Evolutionary conservation across 1,140 invertebrate genomes (phyloP).

Genomic region (Metopolophium dirhodum): DNA sequence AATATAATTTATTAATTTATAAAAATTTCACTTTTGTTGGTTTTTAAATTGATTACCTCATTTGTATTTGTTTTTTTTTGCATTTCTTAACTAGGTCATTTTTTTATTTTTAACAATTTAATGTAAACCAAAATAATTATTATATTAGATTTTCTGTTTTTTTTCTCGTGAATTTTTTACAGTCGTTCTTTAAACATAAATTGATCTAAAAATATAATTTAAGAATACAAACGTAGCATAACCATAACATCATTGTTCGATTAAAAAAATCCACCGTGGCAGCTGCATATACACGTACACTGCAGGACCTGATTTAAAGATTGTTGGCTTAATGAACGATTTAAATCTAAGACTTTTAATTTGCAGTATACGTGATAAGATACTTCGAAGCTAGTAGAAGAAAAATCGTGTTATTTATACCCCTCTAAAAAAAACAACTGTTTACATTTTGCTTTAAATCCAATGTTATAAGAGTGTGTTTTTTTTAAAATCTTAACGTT

Average conservation of each 20-base stretch:
- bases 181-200: neutral
- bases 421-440: too few species aligned
- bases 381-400: neutral
- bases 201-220: neutral
- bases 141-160: neutral
- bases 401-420: neutral
- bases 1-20: neutral
- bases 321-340: neutral
- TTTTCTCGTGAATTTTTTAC: neutral
- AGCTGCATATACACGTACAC: neutral
- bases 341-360: neutral
- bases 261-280: neutral
- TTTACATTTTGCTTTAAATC: too few species aligned
- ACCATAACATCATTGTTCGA: neutral
- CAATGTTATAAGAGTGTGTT: neutral
- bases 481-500: neutral
- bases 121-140: neutral
- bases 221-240: neutral
- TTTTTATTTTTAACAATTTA: neutral
- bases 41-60: slow-evolving; percentile 22
- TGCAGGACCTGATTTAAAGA: neutral
- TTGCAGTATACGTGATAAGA: neutral
- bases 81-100: neutral
- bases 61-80: neutral
- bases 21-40: neutral